phyloP scores from a whole-genome alignment of 2,113 vertebrate genomes.

The Triplophysa rosa region DNA sequence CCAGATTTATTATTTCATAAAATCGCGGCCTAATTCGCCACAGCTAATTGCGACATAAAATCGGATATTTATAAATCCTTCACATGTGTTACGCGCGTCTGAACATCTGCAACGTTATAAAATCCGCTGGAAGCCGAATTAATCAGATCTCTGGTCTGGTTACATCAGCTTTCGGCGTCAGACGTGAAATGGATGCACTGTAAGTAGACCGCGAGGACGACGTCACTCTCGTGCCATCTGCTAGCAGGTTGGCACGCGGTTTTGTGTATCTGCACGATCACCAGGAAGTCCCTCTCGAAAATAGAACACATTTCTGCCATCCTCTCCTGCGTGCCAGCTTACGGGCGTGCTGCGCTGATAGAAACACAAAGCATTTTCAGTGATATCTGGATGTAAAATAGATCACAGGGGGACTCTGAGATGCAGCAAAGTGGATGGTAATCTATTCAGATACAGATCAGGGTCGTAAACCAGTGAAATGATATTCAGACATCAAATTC shows the following conservation, averaged over 20 bases:
- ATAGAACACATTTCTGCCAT: conserved; percentile 40
- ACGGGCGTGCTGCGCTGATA: conserved; percentile 11
- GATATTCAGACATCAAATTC: no score
- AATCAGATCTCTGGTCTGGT: conserved; percentile 18
- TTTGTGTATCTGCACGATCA: conserved; percentile 42
- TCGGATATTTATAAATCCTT: neutral
- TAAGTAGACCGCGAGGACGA: conserved; percentile 44
- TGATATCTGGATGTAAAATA: conserved; percentile 22
- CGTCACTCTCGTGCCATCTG: conserved; percentile 51
- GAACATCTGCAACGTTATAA: conserved; percentile 20
- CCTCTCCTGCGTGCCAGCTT: conserved; percentile 25
- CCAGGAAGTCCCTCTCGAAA: conserved; percentile 54
- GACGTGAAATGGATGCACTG: conserved; percentile 20
- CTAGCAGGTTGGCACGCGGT: conserved; percentile 50
- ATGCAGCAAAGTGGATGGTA: conserved; percentile 11
- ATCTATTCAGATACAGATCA: conserved; percentile 34
- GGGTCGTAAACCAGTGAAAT: no score
- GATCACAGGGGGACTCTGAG: conserved; percentile 12
- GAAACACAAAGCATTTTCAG: conserved; percentile 42
- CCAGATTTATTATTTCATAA: conserved; percentile 11
- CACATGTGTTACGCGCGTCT: conserved; percentile 4
- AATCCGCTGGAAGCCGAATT: conserved; percentile 21
- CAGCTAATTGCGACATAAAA: conserved; percentile 18
- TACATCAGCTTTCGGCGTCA: conserved; percentile 36
- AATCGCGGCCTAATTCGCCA: neutral